Evolutionary conservation across 2,797 vertebrate species (phyloP), one percentile per base, ranked within the genome.

Genomic region (Pangasius krempfi): DNA sequence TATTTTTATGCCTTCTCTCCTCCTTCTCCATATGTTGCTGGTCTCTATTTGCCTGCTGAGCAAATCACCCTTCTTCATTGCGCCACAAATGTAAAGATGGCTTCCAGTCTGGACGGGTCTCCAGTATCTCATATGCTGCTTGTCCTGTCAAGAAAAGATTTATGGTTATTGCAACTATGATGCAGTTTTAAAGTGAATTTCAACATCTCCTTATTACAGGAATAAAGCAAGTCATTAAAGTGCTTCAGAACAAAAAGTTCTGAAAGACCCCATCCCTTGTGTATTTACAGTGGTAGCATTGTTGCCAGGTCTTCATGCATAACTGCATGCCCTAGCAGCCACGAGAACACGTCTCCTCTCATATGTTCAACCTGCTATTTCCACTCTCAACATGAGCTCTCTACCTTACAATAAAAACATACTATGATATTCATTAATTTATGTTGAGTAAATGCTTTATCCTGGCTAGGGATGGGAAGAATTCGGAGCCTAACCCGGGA

Each of bases 121-220:
- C 37, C 3, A 4, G 58, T 47, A 64, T 30, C 60, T 64, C 25
- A 30, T 10, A 44, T 64, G 37, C 25, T n/a, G 81, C 25, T 62
- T n/a, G 37, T 44, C 56, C 80, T 82, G 27, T 47, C 25, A 16
- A 83, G 81, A 64, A 60, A 83, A 58, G 79, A 60, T 40, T 47
- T 64, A n/a, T 66, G 27, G 40, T 47, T 83, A 64, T n/a, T 47
- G 47, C 30, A 83, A n/a, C 58, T 18, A n/a, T n/a, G 37, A 64
- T 18, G 80, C 37, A 16, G n/a, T 83, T 83, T 64, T 83, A 64
- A 64, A 83, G 40, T 10, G 25, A 37, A 83, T 83, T 83, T 50
- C 20, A 81, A 40, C 22, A 37, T 2, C n/a, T 79, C 9, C 54
- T 10, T 81, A 33, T 33, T 22, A 80, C 30, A 25, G 2, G 10